These are phyloP conservation scores for Melieria crassipennis DNA, from an alignment of 2,888 invertebrate species.

Conservation along the genomic window DNA sequence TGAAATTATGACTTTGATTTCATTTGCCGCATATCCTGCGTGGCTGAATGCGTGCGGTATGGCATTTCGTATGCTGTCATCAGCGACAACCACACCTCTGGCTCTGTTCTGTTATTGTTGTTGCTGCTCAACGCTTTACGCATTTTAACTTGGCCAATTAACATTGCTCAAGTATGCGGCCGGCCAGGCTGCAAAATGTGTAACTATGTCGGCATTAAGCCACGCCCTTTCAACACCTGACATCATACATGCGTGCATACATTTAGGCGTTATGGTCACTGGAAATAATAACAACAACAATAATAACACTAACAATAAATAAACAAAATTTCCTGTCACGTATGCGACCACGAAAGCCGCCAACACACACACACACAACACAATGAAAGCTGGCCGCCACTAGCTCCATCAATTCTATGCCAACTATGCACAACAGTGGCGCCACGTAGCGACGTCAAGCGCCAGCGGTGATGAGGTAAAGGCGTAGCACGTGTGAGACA, in stretches of 20 bases:
- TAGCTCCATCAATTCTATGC: neutral
- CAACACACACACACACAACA: neutral
- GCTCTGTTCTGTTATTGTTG: neutral
- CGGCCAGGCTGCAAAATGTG: too few relatives aligned
- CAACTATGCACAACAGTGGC: neutral
- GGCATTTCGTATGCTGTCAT: neutral
- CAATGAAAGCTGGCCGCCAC: neutral
- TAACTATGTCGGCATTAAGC: neutral
- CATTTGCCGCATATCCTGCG: too few relatives aligned
- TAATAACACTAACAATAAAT: slow-evolving; percentile 29
- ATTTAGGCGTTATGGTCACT: too few relatives aligned
- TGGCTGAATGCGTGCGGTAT: too few relatives aligned
- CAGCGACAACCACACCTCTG: neutral
- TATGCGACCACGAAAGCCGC: slow-evolving; percentile 31
- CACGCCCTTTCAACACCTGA: slow-evolving; percentile 29
- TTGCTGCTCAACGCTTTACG: slow-evolving; percentile 10
- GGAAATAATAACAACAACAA: neutral
- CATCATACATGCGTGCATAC: neutral
- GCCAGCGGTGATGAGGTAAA: too few relatives aligned
- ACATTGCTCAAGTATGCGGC: slow-evolving; percentile 10
- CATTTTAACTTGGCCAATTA: slow-evolving; percentile 27
- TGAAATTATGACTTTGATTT: too few relatives aligned
- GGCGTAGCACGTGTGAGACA: too few relatives aligned
- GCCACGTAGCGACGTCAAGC: neutral
- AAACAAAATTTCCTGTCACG: slow-evolving; percentile 34